Evolutionary conservation across 2,888 invertebrate species (phyloP).

Genomic region (Netelia fuscicornis): DNA sequence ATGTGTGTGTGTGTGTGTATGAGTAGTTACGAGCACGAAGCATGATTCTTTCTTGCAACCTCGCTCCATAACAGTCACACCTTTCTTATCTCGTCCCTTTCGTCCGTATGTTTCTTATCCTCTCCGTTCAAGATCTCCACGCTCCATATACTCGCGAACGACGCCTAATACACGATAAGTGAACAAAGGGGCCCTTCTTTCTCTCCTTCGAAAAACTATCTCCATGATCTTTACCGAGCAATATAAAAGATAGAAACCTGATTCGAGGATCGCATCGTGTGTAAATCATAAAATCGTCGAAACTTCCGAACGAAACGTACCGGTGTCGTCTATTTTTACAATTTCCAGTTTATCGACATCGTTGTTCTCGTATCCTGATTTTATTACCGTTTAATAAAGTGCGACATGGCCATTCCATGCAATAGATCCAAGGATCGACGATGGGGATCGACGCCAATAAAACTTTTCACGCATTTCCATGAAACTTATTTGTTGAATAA

Average conservation of each 20-base stretch:
- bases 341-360: background rate
- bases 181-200: conserved; percentile 55
- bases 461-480: background rate
- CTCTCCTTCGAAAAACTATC: conserved; percentile 36
- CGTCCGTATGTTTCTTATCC: conserved; percentile 47
- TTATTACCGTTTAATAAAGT: conserved; percentile 5
- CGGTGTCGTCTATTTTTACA: background rate
- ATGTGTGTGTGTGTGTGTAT: conserved; percentile 34
- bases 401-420: background rate
- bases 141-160: conserved; percentile 56
- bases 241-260: background rate
- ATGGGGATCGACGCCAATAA: background rate
- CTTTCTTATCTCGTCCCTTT: conserved; percentile 36
- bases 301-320: background rate
- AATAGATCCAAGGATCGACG: background rate
- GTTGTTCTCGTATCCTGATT: background rate
- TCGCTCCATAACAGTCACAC: conserved; percentile 45
- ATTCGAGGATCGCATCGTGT: background rate
- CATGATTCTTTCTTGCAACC: conserved; percentile 41
- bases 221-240: background rate
- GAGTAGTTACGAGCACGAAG: conserved; percentile 24
- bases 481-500: conserved; percentile 1
- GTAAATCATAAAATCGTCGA: conserved; percentile 3
- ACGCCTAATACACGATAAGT: conserved; percentile 62
- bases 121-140: conserved; percentile 46